Conservation (phyloP, 2,113 vertebrate species). For the Microtus pennsylvanicus region DNA sequence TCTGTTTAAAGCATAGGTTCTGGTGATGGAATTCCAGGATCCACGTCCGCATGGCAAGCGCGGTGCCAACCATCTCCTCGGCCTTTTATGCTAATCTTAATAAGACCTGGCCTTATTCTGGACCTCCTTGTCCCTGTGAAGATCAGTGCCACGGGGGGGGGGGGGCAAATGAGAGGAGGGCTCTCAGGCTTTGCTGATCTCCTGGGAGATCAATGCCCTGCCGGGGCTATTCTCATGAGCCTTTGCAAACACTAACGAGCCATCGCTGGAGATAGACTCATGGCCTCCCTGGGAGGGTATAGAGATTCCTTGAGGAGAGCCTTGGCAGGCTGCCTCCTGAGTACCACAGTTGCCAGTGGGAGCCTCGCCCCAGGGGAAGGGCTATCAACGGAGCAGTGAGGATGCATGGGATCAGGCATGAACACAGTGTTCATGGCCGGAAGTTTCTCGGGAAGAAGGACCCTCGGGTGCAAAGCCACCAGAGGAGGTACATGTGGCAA, state of each 20-base stretch:
- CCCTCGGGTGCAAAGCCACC: not conserved
- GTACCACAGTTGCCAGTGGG: slow-evolving; percentile 30
- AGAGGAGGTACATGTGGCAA: not conserved
- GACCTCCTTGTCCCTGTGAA: not conserved
- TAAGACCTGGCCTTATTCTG: not conserved
- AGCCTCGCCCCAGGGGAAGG: slow-evolving; percentile 7
- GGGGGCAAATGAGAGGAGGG: not conserved
- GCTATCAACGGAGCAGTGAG: not conserved
- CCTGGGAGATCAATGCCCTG: not conserved
- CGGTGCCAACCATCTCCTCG: not conserved
- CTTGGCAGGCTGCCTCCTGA: slow-evolving; percentile 18
- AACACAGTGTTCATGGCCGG: not conserved
- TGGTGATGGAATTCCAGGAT: not conserved
- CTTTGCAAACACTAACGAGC: slow-evolving; percentile 16
- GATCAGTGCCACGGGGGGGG: not conserved
- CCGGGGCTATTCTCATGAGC: slow-evolving; percentile 1
- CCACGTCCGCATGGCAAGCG: too few species aligned
- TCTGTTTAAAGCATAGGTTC: not conserved
- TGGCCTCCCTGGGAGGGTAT: not conserved
- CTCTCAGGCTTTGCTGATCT: not conserved
- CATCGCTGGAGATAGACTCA: not conserved
- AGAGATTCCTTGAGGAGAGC: not conserved
- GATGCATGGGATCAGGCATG: not conserved
- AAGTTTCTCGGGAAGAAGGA: not conserved
- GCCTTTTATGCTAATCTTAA: not conserved